Percentiles rank a stretch among this genome's conserved stretches.
These are phyloP conservation scores for Protobothrops mucrosquamatus DNA, from an alignment of 2,113 vertebrate genomes.

Conservation along the genomic window DNA sequence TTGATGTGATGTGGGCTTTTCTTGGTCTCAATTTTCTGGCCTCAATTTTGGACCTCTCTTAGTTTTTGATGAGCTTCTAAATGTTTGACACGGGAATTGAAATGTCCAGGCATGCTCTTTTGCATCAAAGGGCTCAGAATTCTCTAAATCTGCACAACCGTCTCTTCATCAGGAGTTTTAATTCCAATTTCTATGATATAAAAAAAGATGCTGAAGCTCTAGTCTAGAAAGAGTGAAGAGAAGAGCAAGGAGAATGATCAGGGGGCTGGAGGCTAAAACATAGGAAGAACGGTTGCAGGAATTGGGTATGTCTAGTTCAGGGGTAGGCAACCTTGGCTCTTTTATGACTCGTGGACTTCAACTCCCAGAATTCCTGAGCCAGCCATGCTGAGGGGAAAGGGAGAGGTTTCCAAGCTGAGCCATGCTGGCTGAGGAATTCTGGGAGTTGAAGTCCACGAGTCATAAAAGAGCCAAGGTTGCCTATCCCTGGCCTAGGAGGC, in stretches of 20 bases:
- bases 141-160: not conserved
- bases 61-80: conserved; percentile 9
- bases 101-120: not conserved
- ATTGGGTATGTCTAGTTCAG: too few relatives aligned
- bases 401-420: too few relatives aligned
- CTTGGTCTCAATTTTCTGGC: not conserved
- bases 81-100: not conserved
- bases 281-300: too few relatives aligned
- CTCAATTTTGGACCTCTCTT: not conserved
- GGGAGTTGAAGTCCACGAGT: too few relatives aligned
- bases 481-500: too few relatives aligned
- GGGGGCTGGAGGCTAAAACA: too few relatives aligned
- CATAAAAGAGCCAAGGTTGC: too few relatives aligned
- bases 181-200: not conserved
- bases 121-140: not conserved
- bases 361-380: too few relatives aligned
- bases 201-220: not conserved
- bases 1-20: not conserved
- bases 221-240: not conserved
- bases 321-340: too few relatives aligned
- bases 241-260: not conserved
- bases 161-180: not conserved
- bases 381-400: too few relatives aligned
- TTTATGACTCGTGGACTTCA: too few relatives aligned
- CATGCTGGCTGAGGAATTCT: too few relatives aligned